These are phyloP conservation scores for Gambusia affinis DNA, from an alignment of 2,113 vertebrate genomes.

Conservation along the genomic window DNA sequence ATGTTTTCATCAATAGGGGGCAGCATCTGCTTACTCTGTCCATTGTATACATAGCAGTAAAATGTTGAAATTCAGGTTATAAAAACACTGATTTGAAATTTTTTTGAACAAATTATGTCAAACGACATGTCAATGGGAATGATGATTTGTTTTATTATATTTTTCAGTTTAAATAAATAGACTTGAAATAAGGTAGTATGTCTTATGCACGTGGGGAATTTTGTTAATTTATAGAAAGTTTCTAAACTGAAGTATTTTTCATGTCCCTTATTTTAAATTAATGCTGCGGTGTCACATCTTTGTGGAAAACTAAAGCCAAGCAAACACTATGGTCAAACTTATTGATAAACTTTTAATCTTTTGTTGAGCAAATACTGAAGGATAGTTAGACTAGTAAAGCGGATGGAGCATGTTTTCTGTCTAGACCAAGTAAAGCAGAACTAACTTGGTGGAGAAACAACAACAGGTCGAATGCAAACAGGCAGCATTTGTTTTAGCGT, in stretches of 20 bases:
- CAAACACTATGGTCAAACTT: not conserved
- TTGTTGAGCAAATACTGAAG: no score
- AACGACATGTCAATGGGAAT: no score
- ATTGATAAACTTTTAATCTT: not conserved
- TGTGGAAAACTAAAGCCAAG: not conserved
- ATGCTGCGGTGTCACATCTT: not conserved
- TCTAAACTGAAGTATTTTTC: not conserved
- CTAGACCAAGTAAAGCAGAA: constrained; percentile 38
- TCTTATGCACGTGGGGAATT: not conserved
- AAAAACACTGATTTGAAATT: not conserved
- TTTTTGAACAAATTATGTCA: no score
- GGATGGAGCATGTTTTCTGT: constrained; percentile 37
- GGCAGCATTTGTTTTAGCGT: constrained; percentile 65
- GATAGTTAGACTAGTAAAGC: no score
- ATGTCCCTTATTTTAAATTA: not conserved
- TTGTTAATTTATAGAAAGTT: no score
- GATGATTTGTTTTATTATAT: no score
- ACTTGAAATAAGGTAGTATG: not conserved
- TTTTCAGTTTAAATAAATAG: no score
- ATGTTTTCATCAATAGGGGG: constrained; percentile 32
- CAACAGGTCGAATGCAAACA: constrained; percentile 51
- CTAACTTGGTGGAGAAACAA: constrained; percentile 49
- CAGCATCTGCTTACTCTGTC: constrained; percentile 7
- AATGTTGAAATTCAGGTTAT: not conserved
- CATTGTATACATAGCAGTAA: not conserved